A percentile compares a stretch with the other conserved stretches of the same genome.
Evolutionary conservation across 64 coral and sea anemone genomes (phyloP).

Genomic region (Platygyra sinensis): DNA sequence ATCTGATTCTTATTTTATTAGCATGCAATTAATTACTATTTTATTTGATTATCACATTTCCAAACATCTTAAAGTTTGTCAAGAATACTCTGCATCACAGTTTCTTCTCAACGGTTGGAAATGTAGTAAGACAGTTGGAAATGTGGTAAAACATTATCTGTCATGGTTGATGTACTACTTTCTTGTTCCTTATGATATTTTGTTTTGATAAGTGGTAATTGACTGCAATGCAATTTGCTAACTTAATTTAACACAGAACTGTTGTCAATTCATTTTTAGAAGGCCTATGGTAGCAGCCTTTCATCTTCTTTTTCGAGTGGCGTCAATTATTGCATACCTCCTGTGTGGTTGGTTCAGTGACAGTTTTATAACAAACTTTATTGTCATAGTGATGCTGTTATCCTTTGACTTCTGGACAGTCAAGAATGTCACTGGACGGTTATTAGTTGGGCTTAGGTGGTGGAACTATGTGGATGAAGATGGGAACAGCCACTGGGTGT

Average conservation of each 20-base stretch:
- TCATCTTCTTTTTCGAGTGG: conserved; percentile 87
- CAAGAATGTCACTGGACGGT: conserved; percentile 95
- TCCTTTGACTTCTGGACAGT: conserved; percentile 99
- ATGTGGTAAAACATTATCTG: too few species aligned
- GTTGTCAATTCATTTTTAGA: conserved; percentile 50
- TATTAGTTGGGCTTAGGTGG: conserved; percentile 95
- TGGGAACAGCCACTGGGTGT: conserved; percentile 99
- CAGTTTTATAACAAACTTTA: conserved; percentile 96
- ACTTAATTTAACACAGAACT: background rate
- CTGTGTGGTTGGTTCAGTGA: conserved; percentile 92
- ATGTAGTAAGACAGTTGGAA: too few species aligned
- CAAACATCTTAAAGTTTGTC: too few species aligned
- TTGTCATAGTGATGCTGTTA: conserved; percentile 91
- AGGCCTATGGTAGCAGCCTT: conserved; percentile 79
- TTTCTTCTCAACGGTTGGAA: too few species aligned
- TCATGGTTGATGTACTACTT: too few species aligned
- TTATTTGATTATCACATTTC: too few species aligned
- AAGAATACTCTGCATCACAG: too few species aligned
- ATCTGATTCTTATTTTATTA: too few species aligned
- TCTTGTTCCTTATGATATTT: too few species aligned
- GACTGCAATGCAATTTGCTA: background rate
- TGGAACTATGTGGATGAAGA: conserved; percentile 99
- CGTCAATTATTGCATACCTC: conserved; percentile 86
- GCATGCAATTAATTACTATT: too few species aligned
- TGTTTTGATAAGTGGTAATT: background rate